Base-by-base conservation (phyloP, 2,113 vertebrate species). In the Procavia capensis region DNA sequence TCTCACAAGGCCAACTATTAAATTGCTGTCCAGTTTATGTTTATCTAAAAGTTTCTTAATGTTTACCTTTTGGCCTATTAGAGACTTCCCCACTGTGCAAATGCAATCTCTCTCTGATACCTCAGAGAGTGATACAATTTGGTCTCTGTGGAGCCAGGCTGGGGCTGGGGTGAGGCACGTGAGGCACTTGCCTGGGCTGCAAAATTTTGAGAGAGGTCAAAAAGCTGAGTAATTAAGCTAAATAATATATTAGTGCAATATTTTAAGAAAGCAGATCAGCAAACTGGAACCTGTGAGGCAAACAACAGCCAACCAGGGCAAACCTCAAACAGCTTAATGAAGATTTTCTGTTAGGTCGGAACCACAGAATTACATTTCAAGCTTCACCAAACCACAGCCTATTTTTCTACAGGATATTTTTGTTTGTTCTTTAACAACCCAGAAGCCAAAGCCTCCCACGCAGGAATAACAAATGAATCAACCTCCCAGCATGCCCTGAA, bases 401-500 rank as follows among this genome's bases (percentile, higher is more conserved):
- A 74, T 84, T 91, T 93, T 90, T 96, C 90, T 85, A 88, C 90
- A 79, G 74, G 74, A 85, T 95, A 85, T 88, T 95, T 96, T 90
- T 95, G 93, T 97, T 96, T 96, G 79, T 93, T 97, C 91, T 94
- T 81, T 94, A 96, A 95, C 93, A 96, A 90, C 31, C 72, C 74
- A 83, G 96, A 90, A 91, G 63, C 85, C 76, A 88, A 88, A 47
- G 31, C 85, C 61, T 88, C 91, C 95, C 78, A 94, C 4, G 0
- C 82, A 25, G 43, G 66, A 92, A 92, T 94, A 92, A 95, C 79
- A 92, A 96, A 91, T 86, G 74, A 95, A 85, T 96, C 85, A 85
- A 90, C 72, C 91, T 92, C 74, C 54, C 74, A 79, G 91, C 22
- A 1, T 57, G 68, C 72, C 96, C 95, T 0, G 24, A 85, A 97